These are phyloP conservation scores for Erynnis tages DNA, from an alignment of 2,888 invertebrate genomes.

Conservation along the genomic window DNA sequence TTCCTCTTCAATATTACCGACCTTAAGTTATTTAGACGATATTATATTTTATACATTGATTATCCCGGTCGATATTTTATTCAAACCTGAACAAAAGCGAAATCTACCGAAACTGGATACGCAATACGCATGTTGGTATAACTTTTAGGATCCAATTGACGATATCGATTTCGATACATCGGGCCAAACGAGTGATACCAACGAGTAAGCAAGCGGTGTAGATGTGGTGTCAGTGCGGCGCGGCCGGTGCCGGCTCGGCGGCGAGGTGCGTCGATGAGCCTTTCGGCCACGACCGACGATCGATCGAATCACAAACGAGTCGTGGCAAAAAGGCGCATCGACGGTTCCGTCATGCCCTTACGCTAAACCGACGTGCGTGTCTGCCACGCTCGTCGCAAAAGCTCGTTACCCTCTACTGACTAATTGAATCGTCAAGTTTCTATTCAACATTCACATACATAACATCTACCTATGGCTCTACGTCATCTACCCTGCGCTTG, in stretches of 20 bases:
- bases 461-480: conserved; percentile 77
- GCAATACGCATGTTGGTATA: conserved; percentile 21
- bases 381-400: conserved; percentile 43
- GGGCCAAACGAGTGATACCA: conserved; percentile 11
- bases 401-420: conserved; percentile 59
- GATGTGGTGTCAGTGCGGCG: conserved; percentile 1
- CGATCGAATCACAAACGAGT: neutral
- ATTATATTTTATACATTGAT: too few relatives aligned
- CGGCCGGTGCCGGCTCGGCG: conserved; percentile 1
- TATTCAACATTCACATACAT: conserved; percentile 62
- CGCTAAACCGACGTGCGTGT: conserved; percentile 40
- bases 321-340: conserved; percentile 32
- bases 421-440: conserved; percentile 34
- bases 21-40: too few relatives aligned
- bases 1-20: too few relatives aligned
- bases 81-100: too few relatives aligned
- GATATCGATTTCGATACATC: neutral
- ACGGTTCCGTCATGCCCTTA: conserved; percentile 46
- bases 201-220: conserved; percentile 25
- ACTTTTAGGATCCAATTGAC: neutral
- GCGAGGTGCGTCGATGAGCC: conserved; percentile 24
- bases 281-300: neutral
- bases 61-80: too few relatives aligned
- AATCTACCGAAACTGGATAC: conserved; percentile 12
- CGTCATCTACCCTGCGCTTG: conserved; percentile 44